Evolutionary conservation across 1,140 invertebrate species (phyloP), one percentile per base, ranked within the genome.

Genomic region (Atta colombica): DNA sequence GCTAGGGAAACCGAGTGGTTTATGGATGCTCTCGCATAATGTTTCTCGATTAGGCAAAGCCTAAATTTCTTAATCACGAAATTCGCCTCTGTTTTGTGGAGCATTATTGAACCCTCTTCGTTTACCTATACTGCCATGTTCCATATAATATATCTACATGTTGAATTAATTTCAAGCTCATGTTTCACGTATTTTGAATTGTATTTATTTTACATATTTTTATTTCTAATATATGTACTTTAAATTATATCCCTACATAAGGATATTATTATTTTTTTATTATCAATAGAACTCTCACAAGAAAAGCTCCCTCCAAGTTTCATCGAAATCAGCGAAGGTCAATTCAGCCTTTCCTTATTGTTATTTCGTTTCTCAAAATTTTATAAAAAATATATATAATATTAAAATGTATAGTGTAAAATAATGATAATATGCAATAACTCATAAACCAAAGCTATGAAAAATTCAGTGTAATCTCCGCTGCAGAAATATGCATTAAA

Each of bases 21-120:
- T 85, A 87, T 69, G 72, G 71, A 49, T 2, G 25, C 16, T 81
- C 16, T 21, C 39, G 51, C 28, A 66, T 86, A 87, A 80, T 88
- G 63, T 69, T 85, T 87, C 77, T 87, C 78, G 81, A 84, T 91
- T 92, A 87, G 72, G 35, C 35, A 63, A 68, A 81, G 51, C 68
- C 66, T 51, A 78, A 80, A 91, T 85, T 85, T 72, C 77, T 87
- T 86, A 87, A 80, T 75, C 78, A 31, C 21, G 21, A 77, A 60
- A 77, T 81, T 63, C 3, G 31, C 16, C 21, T 31, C 8, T 3
- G 21, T 28, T 45, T 45, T 45, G 8, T 3, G 8, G 4, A n/a
- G 10, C 12, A 21, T 63, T 39, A 16, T 28, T 31, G 2, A 2
- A 28, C 53, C 51, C 55, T 55, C 21, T 51, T 35, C 28, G 49